phyloP scores from a whole-genome alignment of 2,888 invertebrate genomes.

The Andrena chrysosceles region DNA sequence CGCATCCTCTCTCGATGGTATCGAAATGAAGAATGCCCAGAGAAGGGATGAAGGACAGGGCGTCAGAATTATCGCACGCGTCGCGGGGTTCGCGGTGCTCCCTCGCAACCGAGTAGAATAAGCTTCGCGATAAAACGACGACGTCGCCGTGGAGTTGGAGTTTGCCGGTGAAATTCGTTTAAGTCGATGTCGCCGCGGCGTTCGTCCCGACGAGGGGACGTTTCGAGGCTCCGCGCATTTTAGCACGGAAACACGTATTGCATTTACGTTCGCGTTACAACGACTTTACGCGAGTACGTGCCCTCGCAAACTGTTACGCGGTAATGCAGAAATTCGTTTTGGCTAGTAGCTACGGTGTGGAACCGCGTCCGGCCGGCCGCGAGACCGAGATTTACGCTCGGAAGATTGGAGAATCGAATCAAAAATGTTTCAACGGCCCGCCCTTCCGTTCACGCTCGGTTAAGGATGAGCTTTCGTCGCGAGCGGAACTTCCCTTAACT shows the following conservation, averaged over 20 bases:
- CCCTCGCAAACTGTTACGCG: constrained; percentile 35
- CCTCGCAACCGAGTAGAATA: constrained; percentile 22
- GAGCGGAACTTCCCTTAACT: constrained; percentile 2
- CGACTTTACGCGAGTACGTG: constrained; percentile 68
- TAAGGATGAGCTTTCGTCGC: background rate
- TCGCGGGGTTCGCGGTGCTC: background rate
- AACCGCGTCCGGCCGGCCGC: background rate
- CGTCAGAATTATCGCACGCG: background rate
- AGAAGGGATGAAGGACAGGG: background rate
- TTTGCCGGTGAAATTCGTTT: constrained; percentile 59
- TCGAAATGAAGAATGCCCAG: background rate
- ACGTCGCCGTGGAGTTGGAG: constrained; percentile 32
- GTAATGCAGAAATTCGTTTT: constrained; percentile 47
- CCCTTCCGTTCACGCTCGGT: background rate
- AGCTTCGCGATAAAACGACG: constrained; percentile 48
- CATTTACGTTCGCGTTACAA: constrained; percentile 70
- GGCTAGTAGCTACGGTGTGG: background rate
- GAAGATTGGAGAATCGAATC: background rate
- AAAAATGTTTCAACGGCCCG: constrained; percentile 9
- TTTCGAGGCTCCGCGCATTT: constrained; percentile 53
- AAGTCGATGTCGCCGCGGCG: constrained; percentile 39
- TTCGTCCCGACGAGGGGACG: constrained; percentile 34
- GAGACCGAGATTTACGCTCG: background rate
- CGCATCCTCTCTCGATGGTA: background rate
- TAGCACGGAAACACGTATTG: constrained; percentile 68